Evolutionary conservation across 2,888 invertebrate species (phyloP).

Genomic region (Amphipoea lucens): DNA sequence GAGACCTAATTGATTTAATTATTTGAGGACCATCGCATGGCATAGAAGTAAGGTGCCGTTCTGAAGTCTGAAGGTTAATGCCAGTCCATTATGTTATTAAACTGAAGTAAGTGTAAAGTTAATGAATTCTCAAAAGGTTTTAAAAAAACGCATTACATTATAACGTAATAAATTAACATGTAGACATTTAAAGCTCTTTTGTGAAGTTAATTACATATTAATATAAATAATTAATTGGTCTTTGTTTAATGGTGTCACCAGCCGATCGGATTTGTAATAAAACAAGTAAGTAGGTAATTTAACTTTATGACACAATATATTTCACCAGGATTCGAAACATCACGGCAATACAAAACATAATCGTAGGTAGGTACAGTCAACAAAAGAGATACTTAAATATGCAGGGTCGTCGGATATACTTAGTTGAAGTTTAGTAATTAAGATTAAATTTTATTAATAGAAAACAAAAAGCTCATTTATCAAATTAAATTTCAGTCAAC

Average conservation of each 20-base stretch:
- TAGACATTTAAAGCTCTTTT: not conserved
- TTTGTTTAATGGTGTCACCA: conserved; percentile 16
- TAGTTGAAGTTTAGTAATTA: no score
- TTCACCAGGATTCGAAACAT: not conserved
- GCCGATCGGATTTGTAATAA: conserved; percentile 1
- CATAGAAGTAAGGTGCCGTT: not conserved
- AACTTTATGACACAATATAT: conserved; percentile 5
- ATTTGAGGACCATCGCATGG: not conserved
- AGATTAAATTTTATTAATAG: no score
- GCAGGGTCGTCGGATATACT: no score
- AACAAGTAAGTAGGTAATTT: not conserved
- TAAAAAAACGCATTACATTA: conserved; percentile 1
- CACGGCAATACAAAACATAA: not conserved
- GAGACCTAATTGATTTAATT: not conserved
- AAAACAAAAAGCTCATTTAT: no score
- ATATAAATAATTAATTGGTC: conserved; percentile 8
- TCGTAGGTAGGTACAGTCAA: not conserved
- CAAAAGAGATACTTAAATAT: no score
- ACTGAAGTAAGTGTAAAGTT: not conserved
- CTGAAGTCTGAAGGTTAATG: not conserved
- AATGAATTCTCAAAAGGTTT: not conserved
- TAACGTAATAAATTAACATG: conserved; percentile 2
- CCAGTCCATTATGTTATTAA: not conserved
- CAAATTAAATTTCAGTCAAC: no score
- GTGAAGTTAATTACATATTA: conserved; percentile 6